Evolutionary conservation across 2,113 vertebrate species (phyloP).

Genomic region (Penelope pileata): DNA sequence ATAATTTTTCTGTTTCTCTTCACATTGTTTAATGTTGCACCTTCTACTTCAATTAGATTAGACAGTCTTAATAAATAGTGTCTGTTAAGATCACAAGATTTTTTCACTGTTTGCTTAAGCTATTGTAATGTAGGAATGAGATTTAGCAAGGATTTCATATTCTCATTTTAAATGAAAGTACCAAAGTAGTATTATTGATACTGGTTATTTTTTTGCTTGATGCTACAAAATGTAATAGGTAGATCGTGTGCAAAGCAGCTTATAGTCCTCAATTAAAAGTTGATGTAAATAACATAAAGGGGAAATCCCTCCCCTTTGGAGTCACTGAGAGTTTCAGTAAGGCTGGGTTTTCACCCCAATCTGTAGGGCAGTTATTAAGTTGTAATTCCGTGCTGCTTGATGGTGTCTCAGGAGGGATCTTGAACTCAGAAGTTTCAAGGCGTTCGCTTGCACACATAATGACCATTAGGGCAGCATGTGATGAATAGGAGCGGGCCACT

Average conservation of each 20-base stretch:
- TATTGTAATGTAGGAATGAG: background rate
- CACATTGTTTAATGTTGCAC: background rate
- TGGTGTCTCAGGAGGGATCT: background rate
- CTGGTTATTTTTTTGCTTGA: background rate
- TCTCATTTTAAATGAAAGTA: background rate
- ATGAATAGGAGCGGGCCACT: background rate
- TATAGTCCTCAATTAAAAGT: background rate
- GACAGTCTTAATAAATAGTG: background rate
- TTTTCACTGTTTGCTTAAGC: background rate
- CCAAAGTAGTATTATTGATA: background rate
- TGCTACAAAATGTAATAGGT: background rate
- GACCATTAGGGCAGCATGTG: background rate
- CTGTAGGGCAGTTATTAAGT: background rate
- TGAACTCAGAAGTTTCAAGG: background rate
- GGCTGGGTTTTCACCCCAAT: background rate
- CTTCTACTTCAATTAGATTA: background rate
- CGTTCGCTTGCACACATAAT: background rate
- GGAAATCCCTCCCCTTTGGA: conserved; percentile 4
- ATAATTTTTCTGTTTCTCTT: background rate
- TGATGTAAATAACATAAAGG: background rate
- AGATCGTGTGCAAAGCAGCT: background rate
- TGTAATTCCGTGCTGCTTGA: background rate
- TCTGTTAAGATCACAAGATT: background rate
- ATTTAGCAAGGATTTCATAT: background rate
- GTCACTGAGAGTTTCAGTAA: background rate